Evolutionary conservation across 2,888 invertebrate genomes (phyloP).

Genomic region (Candidula unifasciata): DNA sequence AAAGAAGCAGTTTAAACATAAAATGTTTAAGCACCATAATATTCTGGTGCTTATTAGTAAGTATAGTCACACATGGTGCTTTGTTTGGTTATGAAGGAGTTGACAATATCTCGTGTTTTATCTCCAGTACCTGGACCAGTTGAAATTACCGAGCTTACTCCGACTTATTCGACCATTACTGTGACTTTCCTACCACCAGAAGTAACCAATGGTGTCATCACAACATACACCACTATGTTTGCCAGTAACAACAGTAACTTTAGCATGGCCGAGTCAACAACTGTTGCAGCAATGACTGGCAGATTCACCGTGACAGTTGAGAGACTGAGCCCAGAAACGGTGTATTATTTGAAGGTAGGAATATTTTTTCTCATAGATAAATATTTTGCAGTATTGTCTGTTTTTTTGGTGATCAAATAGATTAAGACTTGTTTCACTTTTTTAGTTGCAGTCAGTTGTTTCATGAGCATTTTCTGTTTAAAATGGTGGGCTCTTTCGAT

Average conservation of each 20-base stretch:
- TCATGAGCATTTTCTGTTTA: too few species aligned
- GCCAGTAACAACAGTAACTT: conserved; percentile 56
- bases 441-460: too few species aligned
- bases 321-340: conserved; percentile 60
- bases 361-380: not conserved
- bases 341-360: conserved; percentile 66
- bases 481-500: too few species aligned
- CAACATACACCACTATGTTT: conserved; percentile 61
- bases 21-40: too few species aligned
- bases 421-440: too few species aligned
- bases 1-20: too few species aligned
- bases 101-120: not conserved
- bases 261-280: conserved; percentile 52
- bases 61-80: too few species aligned
- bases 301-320: conserved; percentile 52
- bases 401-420: too few species aligned
- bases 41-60: too few species aligned
- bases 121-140: conserved; percentile 69
- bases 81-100: too few species aligned
- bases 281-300: conserved; percentile 21
- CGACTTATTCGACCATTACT: conserved; percentile 56
- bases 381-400: too few species aligned
- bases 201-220: conserved; percentile 66
- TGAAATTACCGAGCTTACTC: conserved; percentile 51
- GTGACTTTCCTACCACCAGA: conserved; percentile 63